These are phyloP conservation scores for Eupithecia tripunctaria DNA, from an alignment of 2,888 invertebrate species.

Conservation along the genomic window DNA sequence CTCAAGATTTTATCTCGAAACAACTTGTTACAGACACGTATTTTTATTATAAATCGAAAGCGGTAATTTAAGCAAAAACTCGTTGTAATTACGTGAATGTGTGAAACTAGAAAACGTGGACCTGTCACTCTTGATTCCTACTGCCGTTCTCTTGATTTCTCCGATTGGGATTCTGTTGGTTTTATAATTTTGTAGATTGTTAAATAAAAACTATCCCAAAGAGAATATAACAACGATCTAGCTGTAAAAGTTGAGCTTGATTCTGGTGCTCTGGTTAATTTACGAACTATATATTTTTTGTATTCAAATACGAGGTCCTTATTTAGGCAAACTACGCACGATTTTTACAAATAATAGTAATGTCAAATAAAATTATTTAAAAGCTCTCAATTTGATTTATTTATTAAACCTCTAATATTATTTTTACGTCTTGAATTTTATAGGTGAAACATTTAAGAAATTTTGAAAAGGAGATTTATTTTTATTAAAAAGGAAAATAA, in stretches of 20 bases:
- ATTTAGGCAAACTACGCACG: too few species aligned
- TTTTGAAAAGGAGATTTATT: too few species aligned
- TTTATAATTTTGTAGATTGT: neutral
- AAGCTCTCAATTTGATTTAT: too few species aligned
- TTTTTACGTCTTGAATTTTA: neutral
- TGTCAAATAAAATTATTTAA: too few species aligned
- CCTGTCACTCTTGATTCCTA: constrained; percentile 14
- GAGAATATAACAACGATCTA: neutral
- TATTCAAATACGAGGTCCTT: neutral
- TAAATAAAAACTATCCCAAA: neutral
- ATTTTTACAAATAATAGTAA: too few species aligned
- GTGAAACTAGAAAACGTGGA: constrained; percentile 20
- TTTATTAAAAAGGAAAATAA: too few species aligned
- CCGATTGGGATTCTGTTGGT: neutral
- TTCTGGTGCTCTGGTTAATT: neutral
- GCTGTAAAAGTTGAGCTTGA: neutral
- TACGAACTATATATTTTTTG: too few species aligned
- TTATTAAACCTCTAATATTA: too few species aligned
- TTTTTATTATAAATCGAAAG: constrained; percentile 18
- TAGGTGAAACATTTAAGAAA: too few species aligned
- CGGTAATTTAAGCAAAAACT: constrained; percentile 15
- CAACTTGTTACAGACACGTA: constrained; percentile 24
- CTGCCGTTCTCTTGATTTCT: constrained; percentile 5
- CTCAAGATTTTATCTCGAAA: constrained; percentile 31
- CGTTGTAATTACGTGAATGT: constrained; percentile 20